phyloP scores from a whole-genome alignment of 2,113 vertebrate genomes.

The Seriola dumerili region DNA sequence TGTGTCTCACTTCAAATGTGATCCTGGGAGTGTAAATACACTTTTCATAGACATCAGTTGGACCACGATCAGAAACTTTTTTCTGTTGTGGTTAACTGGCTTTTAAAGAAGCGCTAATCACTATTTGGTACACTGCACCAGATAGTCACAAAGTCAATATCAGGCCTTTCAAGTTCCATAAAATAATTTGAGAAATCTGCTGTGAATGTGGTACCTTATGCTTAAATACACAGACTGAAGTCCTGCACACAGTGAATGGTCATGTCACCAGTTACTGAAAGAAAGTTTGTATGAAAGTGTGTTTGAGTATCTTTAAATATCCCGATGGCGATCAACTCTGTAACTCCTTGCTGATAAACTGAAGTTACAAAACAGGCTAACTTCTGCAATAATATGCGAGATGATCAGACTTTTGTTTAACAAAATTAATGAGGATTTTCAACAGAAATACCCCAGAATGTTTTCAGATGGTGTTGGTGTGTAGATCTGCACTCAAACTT shows the following conservation, averaged over 20 bases:
- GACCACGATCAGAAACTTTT: background rate
- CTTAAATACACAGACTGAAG: conserved; percentile 36
- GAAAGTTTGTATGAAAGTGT: conserved; percentile 25
- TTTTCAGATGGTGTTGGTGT: background rate
- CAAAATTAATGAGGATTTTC: background rate
- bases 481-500: conserved; percentile 1
- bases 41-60: conserved; percentile 22
- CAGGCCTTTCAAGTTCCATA: conserved; percentile 9
- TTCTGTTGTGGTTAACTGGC: conserved; percentile 14
- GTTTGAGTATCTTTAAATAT: conserved; percentile 1
- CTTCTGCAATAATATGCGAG: background rate
- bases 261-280: conserved; percentile 28
- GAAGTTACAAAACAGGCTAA: background rate
- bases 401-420: background rate
- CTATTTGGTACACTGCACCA: conserved; percentile 8
- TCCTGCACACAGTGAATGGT: conserved; percentile 43
- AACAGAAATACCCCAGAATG: background rate
- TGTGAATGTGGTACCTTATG: conserved; percentile 48
- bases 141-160: background rate
- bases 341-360: conserved; percentile 1
- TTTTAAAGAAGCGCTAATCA: background rate
- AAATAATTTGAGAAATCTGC: conserved; percentile 22
- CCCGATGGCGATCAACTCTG: background rate
- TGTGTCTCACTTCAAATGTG: background rate
- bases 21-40: conserved; percentile 26